A percentile compares a stretch with the other conserved stretches of the same genome.
Conservation (phyloP, 2,113 vertebrate genomes). For the Numida meleagris region DNA sequence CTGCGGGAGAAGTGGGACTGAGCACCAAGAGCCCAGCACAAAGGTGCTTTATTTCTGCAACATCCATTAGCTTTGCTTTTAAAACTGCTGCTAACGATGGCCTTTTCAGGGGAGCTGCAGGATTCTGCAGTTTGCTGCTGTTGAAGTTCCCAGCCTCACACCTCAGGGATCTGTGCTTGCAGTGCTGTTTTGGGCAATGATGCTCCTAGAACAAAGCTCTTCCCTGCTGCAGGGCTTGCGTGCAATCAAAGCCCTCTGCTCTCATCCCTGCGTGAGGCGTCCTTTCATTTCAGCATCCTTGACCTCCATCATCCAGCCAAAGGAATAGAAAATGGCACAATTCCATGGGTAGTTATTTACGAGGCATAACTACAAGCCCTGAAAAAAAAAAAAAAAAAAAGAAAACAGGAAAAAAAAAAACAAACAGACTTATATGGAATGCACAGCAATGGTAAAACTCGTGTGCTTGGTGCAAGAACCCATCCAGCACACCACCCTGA, state of each 20-base stretch:
- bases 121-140: background rate
- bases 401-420: too few relatives aligned
- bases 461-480: accelerated
- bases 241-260: background rate
- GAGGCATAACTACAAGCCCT: accelerated
- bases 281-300: background rate
- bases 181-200: background rate
- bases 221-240: accelerated
- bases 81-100: background rate
- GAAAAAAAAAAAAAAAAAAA: background rate
- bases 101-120: background rate
- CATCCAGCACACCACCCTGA: background rate
- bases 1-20: accelerated
- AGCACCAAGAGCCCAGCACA: background rate
- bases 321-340: background rate
- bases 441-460: accelerated
- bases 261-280: background rate
- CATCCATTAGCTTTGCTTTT: background rate
- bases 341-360: background rate
- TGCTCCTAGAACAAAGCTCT: background rate
- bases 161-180: background rate
- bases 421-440: accelerated
- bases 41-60: background rate
- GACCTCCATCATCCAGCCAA: background rate
- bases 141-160: background rate